Evolutionary conservation across 2,888 invertebrate species (phyloP).

Genomic region (Megalurothrips usitatus): DNA sequence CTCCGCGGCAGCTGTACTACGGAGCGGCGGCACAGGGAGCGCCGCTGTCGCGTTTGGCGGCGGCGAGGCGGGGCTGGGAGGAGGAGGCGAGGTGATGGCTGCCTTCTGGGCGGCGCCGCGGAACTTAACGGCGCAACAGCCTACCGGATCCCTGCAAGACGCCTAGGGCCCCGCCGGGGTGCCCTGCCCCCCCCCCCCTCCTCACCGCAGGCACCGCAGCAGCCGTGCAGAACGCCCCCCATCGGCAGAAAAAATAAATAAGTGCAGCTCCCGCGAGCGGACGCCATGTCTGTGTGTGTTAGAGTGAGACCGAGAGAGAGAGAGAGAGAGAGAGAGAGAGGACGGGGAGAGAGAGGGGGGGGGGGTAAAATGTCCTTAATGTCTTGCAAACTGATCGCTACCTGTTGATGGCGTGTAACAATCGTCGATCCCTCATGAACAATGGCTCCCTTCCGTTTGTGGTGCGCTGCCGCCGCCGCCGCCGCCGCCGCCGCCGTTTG

Average conservation of each 20-base stretch:
- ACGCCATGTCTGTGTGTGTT: too few relatives aligned
- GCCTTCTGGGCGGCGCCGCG: background rate
- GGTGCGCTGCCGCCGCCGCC: background rate
- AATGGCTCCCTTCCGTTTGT: background rate
- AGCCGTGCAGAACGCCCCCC: background rate
- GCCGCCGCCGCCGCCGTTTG: background rate
- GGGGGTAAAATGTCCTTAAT: background rate
- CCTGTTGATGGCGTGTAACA: conserved; percentile 6
- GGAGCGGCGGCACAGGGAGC: too few relatives aligned
- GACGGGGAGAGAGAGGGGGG: too few relatives aligned
- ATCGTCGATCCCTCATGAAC: conserved; percentile 1
- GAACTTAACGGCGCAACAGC: conserved; percentile 4
- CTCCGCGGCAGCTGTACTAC: too few relatives aligned
- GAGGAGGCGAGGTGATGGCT: background rate
- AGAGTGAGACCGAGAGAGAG: too few relatives aligned
- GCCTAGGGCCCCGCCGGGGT: background rate
- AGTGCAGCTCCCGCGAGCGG: too few relatives aligned
- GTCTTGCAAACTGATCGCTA: background rate
- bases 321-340: too few relatives aligned
- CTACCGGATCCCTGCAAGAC: background rate
- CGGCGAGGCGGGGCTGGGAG: too few relatives aligned
- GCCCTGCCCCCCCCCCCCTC: background rate
- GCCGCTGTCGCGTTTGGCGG: too few relatives aligned
- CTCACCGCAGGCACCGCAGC: background rate
- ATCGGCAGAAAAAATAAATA: too few relatives aligned